Evolutionary conservation across 2,797 vertebrate species (phyloP).

Genomic region (Coranthus polyacanthus): DNA sequence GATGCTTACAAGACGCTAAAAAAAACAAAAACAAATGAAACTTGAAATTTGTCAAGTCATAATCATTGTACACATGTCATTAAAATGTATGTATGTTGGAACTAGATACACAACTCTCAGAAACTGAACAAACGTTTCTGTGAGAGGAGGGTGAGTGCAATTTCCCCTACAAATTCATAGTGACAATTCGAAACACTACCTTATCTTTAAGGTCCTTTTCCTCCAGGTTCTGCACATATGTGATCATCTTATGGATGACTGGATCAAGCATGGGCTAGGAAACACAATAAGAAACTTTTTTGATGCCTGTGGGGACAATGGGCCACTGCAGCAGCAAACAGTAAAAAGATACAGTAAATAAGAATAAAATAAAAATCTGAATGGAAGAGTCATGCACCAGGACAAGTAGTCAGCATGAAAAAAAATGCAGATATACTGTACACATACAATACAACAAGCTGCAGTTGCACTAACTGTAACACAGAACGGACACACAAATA

Average conservation of each 20-base stretch:
- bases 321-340: conserved; percentile 24
- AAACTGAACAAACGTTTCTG: too few relatives aligned
- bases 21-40: conserved; percentile 11
- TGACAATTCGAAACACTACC: conserved; percentile 84
- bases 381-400: background rate
- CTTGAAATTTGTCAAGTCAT: conserved; percentile 5
- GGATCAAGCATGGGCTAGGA: conserved; percentile 97
- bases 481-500: conserved; percentile 21
- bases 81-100: background rate
- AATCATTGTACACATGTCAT: background rate
- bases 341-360: conserved; percentile 23
- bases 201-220: conserved; percentile 99
- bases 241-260: conserved; percentile 98
- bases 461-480: background rate
- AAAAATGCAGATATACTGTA: background rate
- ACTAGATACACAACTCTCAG: too few relatives aligned
- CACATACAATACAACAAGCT: background rate
- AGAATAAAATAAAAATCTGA: conserved; percentile 21
- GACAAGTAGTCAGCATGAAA: background rate
- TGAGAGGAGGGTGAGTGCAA: background rate
- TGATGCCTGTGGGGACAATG: background rate
- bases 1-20: conserved; percentile 95
- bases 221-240: conserved; percentile 97
- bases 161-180: background rate
- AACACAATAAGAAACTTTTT: conserved; percentile 31